Evolutionary conservation across 2,113 vertebrate genomes (phyloP).

Genomic region (Cricetomys ansorgei): DNA sequence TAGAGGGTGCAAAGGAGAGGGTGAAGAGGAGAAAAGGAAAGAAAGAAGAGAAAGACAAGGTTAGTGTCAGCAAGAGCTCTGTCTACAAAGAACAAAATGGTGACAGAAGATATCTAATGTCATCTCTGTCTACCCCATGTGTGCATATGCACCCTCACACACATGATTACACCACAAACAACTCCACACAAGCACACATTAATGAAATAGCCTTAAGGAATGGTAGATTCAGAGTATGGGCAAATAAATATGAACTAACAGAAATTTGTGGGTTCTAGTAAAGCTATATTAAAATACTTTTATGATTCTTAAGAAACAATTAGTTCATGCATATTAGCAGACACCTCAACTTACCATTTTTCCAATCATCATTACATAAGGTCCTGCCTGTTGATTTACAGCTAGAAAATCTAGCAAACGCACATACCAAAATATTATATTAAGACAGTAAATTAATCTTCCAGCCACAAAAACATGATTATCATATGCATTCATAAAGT

Average conservation of each 20-base stretch:
- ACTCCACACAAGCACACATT: not conserved
- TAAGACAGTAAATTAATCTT: constrained; percentile 96
- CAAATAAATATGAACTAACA: constrained; percentile 47
- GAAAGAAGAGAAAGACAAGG: not conserved
- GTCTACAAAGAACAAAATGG: not conserved
- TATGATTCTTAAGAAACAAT: constrained; percentile 16
- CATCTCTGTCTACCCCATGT: not conserved
- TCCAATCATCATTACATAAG: constrained; percentile 99
- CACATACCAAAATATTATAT: constrained; percentile 99
- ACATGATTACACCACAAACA: not conserved
- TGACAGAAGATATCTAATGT: not conserved
- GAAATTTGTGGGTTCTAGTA: not conserved
- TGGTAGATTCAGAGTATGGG: not conserved
- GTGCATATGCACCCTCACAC: not conserved
- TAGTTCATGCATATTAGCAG: not conserved
- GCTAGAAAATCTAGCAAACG: constrained; percentile 97
- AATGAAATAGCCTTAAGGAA: constrained; percentile 1
- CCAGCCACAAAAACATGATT: constrained; percentile 90
- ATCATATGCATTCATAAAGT: constrained; percentile 84
- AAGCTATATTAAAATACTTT: constrained; percentile 9
- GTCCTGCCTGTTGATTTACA: constrained; percentile 99
- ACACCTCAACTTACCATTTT: constrained; percentile 95
- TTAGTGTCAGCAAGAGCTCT: too few species aligned
- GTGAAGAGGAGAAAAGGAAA: not conserved
- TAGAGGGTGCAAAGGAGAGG: not conserved